A percentile compares a stretch with the other conserved stretches of the same genome.
These are phyloP conservation scores for Xiphorhynchus elegans DNA, from an alignment of 2,113 vertebrate species.

Conservation along the genomic window DNA sequence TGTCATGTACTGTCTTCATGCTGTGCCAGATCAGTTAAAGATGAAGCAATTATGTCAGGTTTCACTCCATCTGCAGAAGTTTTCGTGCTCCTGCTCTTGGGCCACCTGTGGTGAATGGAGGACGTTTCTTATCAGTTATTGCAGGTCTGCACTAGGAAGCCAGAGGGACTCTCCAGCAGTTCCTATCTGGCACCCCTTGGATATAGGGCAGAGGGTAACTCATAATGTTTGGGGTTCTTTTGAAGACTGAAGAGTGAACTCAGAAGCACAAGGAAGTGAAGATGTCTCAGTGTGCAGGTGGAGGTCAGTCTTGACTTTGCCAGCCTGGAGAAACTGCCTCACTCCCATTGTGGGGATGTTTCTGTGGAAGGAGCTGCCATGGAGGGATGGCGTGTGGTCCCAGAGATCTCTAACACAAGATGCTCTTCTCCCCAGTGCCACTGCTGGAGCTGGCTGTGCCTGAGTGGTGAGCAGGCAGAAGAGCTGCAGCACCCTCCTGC, in stretches of 20 bases:
- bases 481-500: neutral
- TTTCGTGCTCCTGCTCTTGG: neutral
- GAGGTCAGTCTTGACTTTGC: neutral
- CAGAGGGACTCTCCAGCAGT: neutral
- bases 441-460: neutral
- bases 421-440: neutral
- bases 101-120: neutral
- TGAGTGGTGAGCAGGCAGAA: neutral
- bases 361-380: neutral
- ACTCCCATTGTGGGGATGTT: accelerated
- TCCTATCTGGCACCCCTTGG: neutral
- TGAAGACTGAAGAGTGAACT: neutral
- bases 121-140: neutral
- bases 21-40: neutral
- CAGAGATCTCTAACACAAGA: accelerated
- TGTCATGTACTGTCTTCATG: neutral
- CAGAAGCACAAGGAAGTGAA: neutral
- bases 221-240: neutral
- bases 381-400: accelerated
- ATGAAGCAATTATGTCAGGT: neutral
- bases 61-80: neutral
- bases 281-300: neutral
- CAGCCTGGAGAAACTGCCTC: neutral
- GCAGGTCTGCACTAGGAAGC: neutral
- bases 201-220: neutral